Percentiles rank a stretch among this genome's conserved stretches.
Conservation (phyloP, 1,140 invertebrate species). For the Carposina sasakii region DNA sequence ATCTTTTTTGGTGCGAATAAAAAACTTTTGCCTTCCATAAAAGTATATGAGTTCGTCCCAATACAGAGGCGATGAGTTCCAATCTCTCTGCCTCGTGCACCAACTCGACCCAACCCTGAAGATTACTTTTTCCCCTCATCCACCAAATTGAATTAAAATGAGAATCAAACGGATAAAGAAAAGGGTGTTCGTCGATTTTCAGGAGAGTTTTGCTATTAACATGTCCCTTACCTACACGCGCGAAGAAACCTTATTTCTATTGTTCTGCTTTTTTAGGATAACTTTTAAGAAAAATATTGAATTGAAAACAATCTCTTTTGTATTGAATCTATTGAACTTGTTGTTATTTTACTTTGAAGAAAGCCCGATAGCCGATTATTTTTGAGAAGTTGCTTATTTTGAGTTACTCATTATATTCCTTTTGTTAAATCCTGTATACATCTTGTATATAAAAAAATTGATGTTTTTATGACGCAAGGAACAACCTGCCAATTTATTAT, state of each 20-base stretch:
- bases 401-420: no score
- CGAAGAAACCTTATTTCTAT: background rate
- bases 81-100: conserved; percentile 60
- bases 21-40: conserved; percentile 60
- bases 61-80: conserved; percentile 65
- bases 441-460: no score
- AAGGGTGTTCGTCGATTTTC: conserved; percentile 50
- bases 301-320: background rate
- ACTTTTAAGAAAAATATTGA: background rate
- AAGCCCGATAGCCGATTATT: background rate
- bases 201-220: conserved; percentile 39
- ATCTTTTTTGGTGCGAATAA: conserved; percentile 58
- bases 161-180: conserved; percentile 58
- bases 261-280: background rate
- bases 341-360: background rate
- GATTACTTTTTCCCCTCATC: conserved; percentile 66
- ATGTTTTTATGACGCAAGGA: no score
- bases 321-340: background rate
- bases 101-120: conserved; percentile 59
- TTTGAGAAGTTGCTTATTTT: background rate
- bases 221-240: conserved; percentile 22
- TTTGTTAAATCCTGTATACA: no score
- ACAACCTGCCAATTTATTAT: no score
- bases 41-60: conserved; percentile 68
- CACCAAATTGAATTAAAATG: conserved; percentile 68